Evolutionary conservation across 2,113 vertebrate species (phyloP).

Genomic region (Callipepla californica): DNA sequence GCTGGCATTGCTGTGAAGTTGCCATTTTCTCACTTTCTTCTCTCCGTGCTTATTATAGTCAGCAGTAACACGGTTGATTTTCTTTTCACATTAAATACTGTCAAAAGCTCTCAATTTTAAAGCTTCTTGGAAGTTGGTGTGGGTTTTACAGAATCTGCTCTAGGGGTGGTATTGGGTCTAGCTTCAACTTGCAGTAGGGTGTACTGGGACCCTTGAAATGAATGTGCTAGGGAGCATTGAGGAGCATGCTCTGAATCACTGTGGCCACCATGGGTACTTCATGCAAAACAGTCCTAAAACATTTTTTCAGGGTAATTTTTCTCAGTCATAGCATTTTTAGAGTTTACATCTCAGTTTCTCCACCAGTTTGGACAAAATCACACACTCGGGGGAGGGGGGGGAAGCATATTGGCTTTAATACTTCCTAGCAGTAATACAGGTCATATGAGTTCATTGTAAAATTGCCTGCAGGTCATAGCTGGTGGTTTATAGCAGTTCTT

Average conservation of each 20-base stretch:
- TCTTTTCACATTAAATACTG: not conserved
- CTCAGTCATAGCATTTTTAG: not conserved
- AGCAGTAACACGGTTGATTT: not conserved
- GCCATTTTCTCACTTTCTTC: accelerated
- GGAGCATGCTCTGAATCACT: not conserved
- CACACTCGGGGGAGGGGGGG: not conserved
- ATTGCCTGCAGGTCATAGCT: not conserved
- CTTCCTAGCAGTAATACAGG: not conserved
- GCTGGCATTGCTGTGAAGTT: not conserved
- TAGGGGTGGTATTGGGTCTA: accelerated
- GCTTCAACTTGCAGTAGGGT: not conserved
- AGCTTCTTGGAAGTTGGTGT: not conserved
- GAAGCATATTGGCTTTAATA: constrained; percentile 16
- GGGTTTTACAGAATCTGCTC: not conserved
- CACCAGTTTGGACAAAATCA: constrained; percentile 21
- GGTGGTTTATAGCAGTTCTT: not conserved
- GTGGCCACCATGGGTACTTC: not conserved
- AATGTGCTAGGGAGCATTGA: not conserved
- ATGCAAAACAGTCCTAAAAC: not conserved
- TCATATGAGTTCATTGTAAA: not conserved
- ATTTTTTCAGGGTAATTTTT: not conserved
- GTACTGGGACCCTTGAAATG: not conserved
- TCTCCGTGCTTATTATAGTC: accelerated
- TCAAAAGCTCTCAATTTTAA: not conserved
- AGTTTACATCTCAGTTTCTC: not conserved